These are phyloP conservation scores for Saxidomus purpurata DNA, from an alignment of 1,140 invertebrate genomes.

Conservation along the genomic window DNA sequence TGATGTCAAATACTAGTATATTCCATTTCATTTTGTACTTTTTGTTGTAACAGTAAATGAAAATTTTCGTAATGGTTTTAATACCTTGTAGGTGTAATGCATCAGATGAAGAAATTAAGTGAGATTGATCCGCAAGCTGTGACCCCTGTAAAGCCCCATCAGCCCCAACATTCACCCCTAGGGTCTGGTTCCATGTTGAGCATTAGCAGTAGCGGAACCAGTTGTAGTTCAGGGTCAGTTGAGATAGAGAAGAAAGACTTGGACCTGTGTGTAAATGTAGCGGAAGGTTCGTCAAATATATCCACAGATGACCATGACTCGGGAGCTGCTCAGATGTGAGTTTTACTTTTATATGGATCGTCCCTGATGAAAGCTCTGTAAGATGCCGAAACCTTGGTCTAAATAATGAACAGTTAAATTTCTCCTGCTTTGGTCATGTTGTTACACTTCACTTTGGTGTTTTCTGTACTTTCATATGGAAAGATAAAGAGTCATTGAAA, in stretches of 20 bases:
- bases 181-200: slow-evolving; percentile 69
- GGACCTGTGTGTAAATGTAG: slow-evolving; percentile 46
- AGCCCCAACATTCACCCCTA: slow-evolving; percentile 53
- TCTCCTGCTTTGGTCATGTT: no score
- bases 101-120: slow-evolving; percentile 91
- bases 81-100: slow-evolving; percentile 91
- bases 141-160: slow-evolving; percentile 71
- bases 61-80: no score
- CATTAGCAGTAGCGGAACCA: slow-evolving; percentile 74
- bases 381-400: no score
- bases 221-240: slow-evolving; percentile 70
- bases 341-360: no score
- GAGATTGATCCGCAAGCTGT: slow-evolving; percentile 83
- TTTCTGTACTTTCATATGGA: no score
- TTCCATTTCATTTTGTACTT: no score
- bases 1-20: no score
- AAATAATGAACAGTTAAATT: no score
- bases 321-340: slow-evolving; percentile 87
- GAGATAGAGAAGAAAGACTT: slow-evolving; percentile 68
- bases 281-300: slow-evolving; percentile 62
- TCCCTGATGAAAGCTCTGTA: no score
- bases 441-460: no score
- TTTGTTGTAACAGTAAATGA: no score
- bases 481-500: no score
- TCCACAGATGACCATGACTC: slow-evolving; percentile 78